phyloP scores from a whole-genome alignment of 1,140 invertebrate species.

The Neodiprion lecontei region DNA sequence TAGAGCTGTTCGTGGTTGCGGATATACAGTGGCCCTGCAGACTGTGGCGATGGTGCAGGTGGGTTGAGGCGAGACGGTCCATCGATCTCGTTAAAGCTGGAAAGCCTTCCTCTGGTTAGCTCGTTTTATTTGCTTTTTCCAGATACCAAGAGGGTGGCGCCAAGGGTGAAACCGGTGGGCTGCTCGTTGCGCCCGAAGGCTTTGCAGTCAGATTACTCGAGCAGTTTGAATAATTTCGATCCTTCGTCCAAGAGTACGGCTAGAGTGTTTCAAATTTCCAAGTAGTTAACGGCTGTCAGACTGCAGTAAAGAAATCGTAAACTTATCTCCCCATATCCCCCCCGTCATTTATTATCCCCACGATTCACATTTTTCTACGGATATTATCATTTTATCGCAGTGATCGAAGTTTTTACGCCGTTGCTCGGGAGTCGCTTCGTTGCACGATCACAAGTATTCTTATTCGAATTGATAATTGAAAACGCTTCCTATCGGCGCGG shows the following conservation, averaged over 20 bases:
- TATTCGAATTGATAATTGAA: neutral
- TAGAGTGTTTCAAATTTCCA: neutral
- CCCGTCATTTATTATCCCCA: no score
- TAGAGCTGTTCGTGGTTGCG: neutral
- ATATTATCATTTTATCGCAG: no score
- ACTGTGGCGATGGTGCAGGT: neutral
- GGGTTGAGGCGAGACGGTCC: neutral
- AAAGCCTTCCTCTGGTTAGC: neutral
- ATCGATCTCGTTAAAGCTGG: constrained; percentile 7
- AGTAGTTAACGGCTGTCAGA: neutral
- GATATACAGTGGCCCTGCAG: neutral
- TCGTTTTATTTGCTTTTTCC: constrained; percentile 1
- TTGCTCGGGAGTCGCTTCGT: no score
- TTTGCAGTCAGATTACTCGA: neutral
- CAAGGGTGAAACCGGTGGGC: neutral
- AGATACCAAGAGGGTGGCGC: neutral
- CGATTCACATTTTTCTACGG: no score
- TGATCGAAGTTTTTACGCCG: no score
- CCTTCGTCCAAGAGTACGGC: neutral
- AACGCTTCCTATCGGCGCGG: neutral
- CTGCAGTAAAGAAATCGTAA: neutral
- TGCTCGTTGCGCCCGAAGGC: neutral
- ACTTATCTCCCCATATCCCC: neutral
- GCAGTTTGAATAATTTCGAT: neutral
- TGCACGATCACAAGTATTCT: neutral